A percentile compares a stretch with the other conserved stretches of the same genome.
phyloP scores from a whole-genome alignment of 2,888 invertebrate species.

The Orthosia cruda region DNA sequence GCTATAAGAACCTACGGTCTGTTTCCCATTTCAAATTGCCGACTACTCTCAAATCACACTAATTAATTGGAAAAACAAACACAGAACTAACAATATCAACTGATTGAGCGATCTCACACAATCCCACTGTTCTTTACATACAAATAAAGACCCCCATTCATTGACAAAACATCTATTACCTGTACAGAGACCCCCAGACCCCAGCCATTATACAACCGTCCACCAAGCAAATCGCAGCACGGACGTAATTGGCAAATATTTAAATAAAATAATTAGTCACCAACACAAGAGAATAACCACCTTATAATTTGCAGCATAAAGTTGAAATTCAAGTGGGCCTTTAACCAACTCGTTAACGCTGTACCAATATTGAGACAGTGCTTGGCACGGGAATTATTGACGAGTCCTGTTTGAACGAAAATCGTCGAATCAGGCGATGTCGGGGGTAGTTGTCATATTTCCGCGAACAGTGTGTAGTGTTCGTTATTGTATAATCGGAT shows the following conservation, averaged over 20 bases:
- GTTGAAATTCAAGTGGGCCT: conserved; percentile 52
- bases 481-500: conserved; percentile 51
- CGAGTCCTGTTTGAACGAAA: conserved; percentile 83
- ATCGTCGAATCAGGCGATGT: conserved; percentile 70
- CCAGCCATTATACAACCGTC: conserved; percentile 54
- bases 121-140: conserved; percentile 21
- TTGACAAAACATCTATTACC: conserved; percentile 59
- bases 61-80: conserved; percentile 27
- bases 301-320: conserved; percentile 18
- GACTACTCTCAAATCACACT: neutral
- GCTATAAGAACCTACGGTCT: too few species aligned
- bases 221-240: conserved; percentile 69
- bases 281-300: conserved; percentile 36
- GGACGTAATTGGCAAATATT: conserved; percentile 77
- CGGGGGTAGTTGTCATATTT: conserved; percentile 58
- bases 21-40: neutral
- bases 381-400: conserved; percentile 84
- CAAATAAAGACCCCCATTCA: conserved; percentile 53
- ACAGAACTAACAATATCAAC: conserved; percentile 23
- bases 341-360: conserved; percentile 83
- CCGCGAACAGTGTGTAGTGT: conserved; percentile 19
- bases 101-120: conserved; percentile 48
- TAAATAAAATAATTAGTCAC: conserved; percentile 76
- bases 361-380: conserved; percentile 84
- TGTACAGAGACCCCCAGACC: conserved; percentile 43